Evolutionary conservation across 2,888 invertebrate species (phyloP), one percentile per base, ranked within the genome.

Genomic region (Drosophila prostipennis): DNA sequence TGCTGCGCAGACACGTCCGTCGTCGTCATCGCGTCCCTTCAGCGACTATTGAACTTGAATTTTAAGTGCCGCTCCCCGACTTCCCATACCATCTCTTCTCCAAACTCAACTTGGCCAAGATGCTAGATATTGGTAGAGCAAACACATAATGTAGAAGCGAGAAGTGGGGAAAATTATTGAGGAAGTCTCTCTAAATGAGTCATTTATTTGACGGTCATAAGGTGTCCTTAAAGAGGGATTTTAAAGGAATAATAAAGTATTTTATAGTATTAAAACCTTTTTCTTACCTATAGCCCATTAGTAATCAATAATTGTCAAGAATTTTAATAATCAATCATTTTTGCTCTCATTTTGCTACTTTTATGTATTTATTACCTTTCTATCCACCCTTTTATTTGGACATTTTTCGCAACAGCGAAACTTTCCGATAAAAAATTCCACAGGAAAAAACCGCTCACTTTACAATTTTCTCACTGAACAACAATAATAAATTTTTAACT

Each of bases 1-100:
- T 83, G 82, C 82, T 83, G 82, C 78, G 65, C 68, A 39, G 82
- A 77, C 87, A 81, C 81, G 87, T 81, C 84, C 79, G 57, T 58
- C 46, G 48, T 40, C 45, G 43, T 59, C 58, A 68, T 45, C 53
- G 19, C 51, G 55, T 74, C 59, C 51, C 57, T 70, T 56, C 40
- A 61, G 64, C 64, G 70, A 60, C 75, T 77, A 87, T 84, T 82
- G 82, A 82, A 82, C 87, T 87, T 87, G 82, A 87, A 87, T 85
- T 87, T 85, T 74, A 87, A 87, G 79, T 78, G 72, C 64, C 40
- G 48, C 48, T 61, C 48, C 63, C 61, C 61, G 48, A 42, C 40
- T 48, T 63, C 34, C 34, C 23, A 42, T 16, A 61, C 23, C 40
- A 57, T 34, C 48, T 40, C 14, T 2, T 32, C 46, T 14, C 11